Evolutionary conservation across 2,113 vertebrate genomes (phyloP).

Genomic region (Equus quagga): DNA sequence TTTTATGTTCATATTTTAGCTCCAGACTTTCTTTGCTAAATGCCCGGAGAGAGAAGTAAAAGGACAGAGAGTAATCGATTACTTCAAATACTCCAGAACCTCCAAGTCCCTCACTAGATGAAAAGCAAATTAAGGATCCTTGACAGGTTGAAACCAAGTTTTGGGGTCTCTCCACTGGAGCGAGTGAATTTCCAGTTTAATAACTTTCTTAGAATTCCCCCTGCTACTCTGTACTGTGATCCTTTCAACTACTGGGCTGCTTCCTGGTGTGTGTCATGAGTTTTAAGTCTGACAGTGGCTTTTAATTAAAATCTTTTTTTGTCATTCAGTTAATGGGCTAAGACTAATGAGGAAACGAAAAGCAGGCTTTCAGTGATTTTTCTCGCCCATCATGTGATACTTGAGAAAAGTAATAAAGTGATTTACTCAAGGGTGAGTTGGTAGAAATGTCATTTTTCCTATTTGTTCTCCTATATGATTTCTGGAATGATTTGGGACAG

Average conservation of each 20-base stretch:
- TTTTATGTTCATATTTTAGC: slow-evolving; percentile 23
- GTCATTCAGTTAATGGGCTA: slow-evolving; percentile 82
- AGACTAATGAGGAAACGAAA: slow-evolving; percentile 77
- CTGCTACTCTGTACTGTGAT: slow-evolving; percentile 24
- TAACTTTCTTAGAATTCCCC: slow-evolving; percentile 70
- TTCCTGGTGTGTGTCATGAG: slow-evolving; percentile 72
- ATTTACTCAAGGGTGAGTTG: slow-evolving; percentile 68
- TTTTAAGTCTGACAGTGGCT: slow-evolving; percentile 74
- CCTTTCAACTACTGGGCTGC: slow-evolving; percentile 41
- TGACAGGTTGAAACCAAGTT: slow-evolving; percentile 74
- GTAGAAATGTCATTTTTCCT: slow-evolving; percentile 60
- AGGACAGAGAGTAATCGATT: slow-evolving; percentile 29
- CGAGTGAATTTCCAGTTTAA: slow-evolving; percentile 74
- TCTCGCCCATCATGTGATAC: slow-evolving; percentile 25
- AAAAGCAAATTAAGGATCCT: slow-evolving; percentile 76
- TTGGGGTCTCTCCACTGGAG: slow-evolving; percentile 47
- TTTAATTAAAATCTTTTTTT: slow-evolving; percentile 84
- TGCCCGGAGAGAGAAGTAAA: slow-evolving; percentile 26
- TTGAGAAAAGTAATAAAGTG: slow-evolving; percentile 69
- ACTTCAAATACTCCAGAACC: slow-evolving; percentile 38
- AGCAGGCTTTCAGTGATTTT: slow-evolving; percentile 60
- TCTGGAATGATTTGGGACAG: slow-evolving; percentile 72
- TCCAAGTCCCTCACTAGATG: slow-evolving; percentile 57
- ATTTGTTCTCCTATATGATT: slow-evolving; percentile 66
- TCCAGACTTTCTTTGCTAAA: slow-evolving; percentile 49